phyloP scores from a whole-genome alignment of 92 coral and sea anemone genomes.

The Paragorgia papillata region DNA sequence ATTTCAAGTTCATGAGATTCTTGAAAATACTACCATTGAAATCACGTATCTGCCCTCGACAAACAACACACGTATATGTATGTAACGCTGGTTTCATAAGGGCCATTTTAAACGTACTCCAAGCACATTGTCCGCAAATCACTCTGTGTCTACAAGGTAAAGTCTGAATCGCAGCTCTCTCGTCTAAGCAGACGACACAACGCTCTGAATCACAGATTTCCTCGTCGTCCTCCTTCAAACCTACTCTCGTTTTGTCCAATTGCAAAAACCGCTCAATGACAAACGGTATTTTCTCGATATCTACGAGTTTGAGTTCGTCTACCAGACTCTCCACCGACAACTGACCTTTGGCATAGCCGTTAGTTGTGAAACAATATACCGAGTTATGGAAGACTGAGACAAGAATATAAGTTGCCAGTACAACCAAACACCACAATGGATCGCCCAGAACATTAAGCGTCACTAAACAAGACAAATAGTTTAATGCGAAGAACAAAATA shows the following conservation, averaged over 20 bases:
- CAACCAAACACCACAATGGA: slow-evolving; percentile 2
- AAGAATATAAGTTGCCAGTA: background rate
- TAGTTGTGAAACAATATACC: background rate
- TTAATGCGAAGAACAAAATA: slow-evolving; percentile 11
- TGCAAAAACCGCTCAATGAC: slow-evolving; percentile 86
- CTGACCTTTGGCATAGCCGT: slow-evolving; percentile 27
- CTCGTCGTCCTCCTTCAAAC: slow-evolving; percentile 15
- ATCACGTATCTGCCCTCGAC: slow-evolving; percentile 83
- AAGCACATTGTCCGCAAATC: slow-evolving; percentile 92
- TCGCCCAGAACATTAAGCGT: slow-evolving; percentile 1
- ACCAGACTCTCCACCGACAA: slow-evolving; percentile 48
- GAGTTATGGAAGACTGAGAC: background rate
- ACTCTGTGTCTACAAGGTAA: slow-evolving; percentile 85
- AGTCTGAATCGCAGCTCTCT: slow-evolving; percentile 80
- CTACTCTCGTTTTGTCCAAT: slow-evolving; percentile 62
- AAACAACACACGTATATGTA: slow-evolving; percentile 89
- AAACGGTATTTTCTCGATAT: slow-evolving; percentile 79
- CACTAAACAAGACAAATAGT: background rate
- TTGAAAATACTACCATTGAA: slow-evolving; percentile 83
- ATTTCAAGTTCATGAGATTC: slow-evolving; percentile 72
- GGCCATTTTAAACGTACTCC: slow-evolving; percentile 84
- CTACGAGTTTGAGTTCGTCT: slow-evolving; percentile 75
- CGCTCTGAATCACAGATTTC: slow-evolving; percentile 53
- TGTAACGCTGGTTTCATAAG: slow-evolving; percentile 66
- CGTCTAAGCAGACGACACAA: slow-evolving; percentile 81